Percentiles rank a stretch among this genome's conserved stretches.
Conservation (phyloP, 2,888 invertebrate species). For the Tetramorium bicarinatum region DNA sequence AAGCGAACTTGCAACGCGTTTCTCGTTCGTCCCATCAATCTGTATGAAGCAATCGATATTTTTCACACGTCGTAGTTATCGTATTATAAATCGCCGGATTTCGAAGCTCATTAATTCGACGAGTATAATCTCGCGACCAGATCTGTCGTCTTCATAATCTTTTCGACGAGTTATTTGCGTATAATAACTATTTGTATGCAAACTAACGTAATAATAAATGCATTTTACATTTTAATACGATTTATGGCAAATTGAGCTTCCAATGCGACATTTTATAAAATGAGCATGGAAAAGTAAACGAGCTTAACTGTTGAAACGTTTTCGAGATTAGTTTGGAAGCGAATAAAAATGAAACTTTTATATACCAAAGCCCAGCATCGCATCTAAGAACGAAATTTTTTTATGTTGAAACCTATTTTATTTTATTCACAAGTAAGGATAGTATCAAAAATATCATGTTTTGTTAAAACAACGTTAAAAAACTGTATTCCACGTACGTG, state of each 20-base stretch:
- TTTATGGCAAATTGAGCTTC: background rate
- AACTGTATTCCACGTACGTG: background rate
- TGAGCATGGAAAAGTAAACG: background rate
- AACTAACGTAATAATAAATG: slow-evolving; percentile 20
- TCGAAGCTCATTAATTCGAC: slow-evolving; percentile 31
- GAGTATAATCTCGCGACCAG: slow-evolving; percentile 14
- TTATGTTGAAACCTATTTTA: background rate
- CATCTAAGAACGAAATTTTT: background rate
- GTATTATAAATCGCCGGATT: slow-evolving; percentile 42
- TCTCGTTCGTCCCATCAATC: slow-evolving; percentile 58
- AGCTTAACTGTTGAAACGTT: slow-evolving; percentile 27
- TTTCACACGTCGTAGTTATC: slow-evolving; percentile 39
- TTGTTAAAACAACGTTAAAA: background rate
- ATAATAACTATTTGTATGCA: slow-evolving; percentile 6
- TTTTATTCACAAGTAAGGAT: background rate
- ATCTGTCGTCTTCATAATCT: slow-evolving; percentile 7
- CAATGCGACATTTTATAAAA: slow-evolving; percentile 4
- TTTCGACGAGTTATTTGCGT: background rate
- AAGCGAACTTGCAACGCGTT: slow-evolving; percentile 53
- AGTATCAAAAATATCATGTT: background rate
- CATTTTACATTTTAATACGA: background rate
- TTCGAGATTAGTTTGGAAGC: background rate
- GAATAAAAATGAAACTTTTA: background rate
- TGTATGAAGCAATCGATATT: slow-evolving; percentile 38
- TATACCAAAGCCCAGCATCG: background rate